Evolutionary conservation across 2,797 vertebrate genomes (phyloP).

Genomic region (Anabacerthia variegaticeps): DNA sequence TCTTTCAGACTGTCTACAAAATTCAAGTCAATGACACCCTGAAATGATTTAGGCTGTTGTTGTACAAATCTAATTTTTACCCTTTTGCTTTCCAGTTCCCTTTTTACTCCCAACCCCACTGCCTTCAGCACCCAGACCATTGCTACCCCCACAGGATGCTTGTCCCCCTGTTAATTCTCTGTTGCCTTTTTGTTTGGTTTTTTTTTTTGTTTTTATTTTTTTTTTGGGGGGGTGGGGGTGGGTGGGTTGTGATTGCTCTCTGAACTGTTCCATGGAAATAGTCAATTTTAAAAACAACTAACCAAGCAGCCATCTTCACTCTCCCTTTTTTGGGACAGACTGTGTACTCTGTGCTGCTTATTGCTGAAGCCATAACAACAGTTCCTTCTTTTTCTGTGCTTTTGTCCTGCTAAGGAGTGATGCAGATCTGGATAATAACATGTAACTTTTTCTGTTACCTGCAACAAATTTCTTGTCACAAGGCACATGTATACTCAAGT

Average conservation of each 20-base stretch:
- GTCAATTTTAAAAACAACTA: background rate
- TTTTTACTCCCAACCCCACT: background rate
- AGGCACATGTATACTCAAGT: background rate
- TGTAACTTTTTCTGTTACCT: background rate
- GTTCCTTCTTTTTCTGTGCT: background rate
- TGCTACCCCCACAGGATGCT: background rate
- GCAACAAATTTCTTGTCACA: background rate
- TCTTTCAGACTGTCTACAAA: background rate
- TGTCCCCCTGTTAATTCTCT: background rate
- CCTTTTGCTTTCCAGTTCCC: background rate
- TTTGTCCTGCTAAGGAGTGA: background rate
- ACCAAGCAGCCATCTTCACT: background rate
- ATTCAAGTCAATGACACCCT: background rate
- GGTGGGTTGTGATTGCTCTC: background rate
- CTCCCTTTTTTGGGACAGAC: background rate
- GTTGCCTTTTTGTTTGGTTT: no score
- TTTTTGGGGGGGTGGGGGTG: background rate
- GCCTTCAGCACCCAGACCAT: background rate
- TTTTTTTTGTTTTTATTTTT: no score
- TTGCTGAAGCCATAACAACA: background rate
- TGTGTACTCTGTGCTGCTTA: background rate
- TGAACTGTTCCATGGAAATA: background rate
- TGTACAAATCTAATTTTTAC: background rate
- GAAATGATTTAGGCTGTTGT: background rate
- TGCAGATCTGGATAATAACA: background rate